Evolutionary conservation across 2,888 invertebrate genomes (phyloP).

Genomic region (Melanotus villosus): DNA sequence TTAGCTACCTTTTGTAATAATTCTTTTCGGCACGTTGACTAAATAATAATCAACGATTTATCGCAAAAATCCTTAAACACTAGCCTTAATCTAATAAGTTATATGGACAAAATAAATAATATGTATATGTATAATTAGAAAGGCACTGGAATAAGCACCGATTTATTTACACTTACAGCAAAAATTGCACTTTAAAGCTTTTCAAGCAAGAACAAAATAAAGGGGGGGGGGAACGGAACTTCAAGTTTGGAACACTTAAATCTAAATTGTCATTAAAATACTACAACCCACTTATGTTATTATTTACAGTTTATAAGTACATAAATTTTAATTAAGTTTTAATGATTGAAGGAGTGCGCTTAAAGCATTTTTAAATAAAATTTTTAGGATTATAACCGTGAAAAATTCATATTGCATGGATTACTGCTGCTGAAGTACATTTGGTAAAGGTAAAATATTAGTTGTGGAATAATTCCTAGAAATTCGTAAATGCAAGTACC

Average conservation of each 20-base stretch:
- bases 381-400: too few species aligned
- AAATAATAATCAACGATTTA: not conserved
- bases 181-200: conserved; percentile 45
- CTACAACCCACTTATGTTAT: conserved; percentile 34
- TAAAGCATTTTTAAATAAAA: conserved; percentile 1
- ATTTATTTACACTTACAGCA: conserved; percentile 28
- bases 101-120: conserved; percentile 42
- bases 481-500: too few species aligned
- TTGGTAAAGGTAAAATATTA: too few species aligned
- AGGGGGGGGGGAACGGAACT: not conserved
- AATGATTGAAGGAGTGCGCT: not conserved
- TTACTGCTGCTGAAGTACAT: too few species aligned
- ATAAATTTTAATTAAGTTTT: conserved; percentile 5
- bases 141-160: conserved; percentile 35
- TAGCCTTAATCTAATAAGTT: conserved; percentile 12
- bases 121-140: conserved; percentile 26
- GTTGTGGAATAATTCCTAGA: too few species aligned
- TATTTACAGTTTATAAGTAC: conserved; percentile 38
- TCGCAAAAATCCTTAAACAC: not conserved
- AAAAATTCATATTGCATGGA: too few species aligned
- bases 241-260: conserved; percentile 19
- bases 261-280: conserved; percentile 6
- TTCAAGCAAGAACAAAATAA: too few species aligned
- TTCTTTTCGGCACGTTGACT: not conserved
- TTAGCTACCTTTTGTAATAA: not conserved